phyloP scores from a whole-genome alignment of 2,113 vertebrate genomes.

The Synchiropus splendidus region DNA sequence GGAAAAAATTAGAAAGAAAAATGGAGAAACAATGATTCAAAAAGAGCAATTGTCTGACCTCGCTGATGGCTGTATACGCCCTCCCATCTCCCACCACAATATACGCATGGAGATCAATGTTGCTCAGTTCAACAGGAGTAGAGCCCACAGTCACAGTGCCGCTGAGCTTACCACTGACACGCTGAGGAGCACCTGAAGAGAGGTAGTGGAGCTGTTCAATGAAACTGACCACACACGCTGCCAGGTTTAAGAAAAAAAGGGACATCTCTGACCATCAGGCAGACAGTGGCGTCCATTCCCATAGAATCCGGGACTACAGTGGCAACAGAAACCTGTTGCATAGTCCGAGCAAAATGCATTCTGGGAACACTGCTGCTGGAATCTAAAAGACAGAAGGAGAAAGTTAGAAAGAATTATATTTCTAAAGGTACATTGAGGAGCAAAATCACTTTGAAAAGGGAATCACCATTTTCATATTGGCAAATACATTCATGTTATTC shows the following conservation, averaged over 20 bases:
- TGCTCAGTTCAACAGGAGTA: conserved; percentile 57
- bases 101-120: conserved; percentile 85
- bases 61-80: conserved; percentile 85
- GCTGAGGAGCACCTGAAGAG: conserved; percentile 78
- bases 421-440: too few species aligned
- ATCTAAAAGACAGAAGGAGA: conserved; percentile 20
- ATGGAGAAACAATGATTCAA: background rate
- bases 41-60: conserved; percentile 33
- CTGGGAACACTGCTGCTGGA: conserved; percentile 75
- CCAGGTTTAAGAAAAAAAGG: background rate
- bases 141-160: conserved; percentile 75
- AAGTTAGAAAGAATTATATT: background rate
- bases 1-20: background rate
- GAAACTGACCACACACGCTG: background rate
- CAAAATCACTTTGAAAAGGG: too few species aligned
- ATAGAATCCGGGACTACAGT: conserved; percentile 78
- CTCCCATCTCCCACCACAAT: conserved; percentile 87
- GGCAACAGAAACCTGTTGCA: conserved; percentile 79
- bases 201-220: background rate
- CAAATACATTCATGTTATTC: background rate
- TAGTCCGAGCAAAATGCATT: conserved; percentile 84
- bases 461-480: too few species aligned
- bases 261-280: conserved; percentile 68
- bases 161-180: conserved; percentile 88
- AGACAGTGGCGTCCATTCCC: conserved; percentile 86